A percentile compares a stretch with the other conserved stretches of the same genome.
These are phyloP conservation scores for Montipora efflorescens DNA, from an alignment of 64 coral and sea anemone genomes.

Conservation along the genomic window DNA sequence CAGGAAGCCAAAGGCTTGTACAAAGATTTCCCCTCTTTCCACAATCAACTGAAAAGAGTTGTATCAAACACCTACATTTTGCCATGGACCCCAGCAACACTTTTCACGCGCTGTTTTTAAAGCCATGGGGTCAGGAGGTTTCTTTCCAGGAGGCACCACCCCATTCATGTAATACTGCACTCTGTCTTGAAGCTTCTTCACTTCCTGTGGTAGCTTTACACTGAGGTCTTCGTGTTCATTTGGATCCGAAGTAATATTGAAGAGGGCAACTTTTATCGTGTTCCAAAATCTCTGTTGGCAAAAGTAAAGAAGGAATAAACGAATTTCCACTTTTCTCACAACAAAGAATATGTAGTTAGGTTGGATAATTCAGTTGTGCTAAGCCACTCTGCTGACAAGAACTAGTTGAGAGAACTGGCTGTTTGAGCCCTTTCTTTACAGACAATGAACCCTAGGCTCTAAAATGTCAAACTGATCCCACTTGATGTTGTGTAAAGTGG, in stretches of 20 bases:
- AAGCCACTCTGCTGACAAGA: too few relatives aligned
- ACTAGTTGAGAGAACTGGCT: too few relatives aligned
- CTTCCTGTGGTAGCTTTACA: not conserved
- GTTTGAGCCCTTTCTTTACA: too few relatives aligned
- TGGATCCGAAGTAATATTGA: slow-evolving; percentile 35
- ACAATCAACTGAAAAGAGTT: too few relatives aligned
- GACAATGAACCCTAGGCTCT: too few relatives aligned
- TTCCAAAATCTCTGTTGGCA: not conserved
- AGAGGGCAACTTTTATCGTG: slow-evolving; percentile 19
- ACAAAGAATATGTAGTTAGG: not conserved
- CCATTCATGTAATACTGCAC: slow-evolving; percentile 39
- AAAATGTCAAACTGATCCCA: not conserved
- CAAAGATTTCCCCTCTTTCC: too few relatives aligned
- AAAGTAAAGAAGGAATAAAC: not conserved
- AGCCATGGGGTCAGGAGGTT: slow-evolving; percentile 3
- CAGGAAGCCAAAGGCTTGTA: too few relatives aligned
- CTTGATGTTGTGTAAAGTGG: too few relatives aligned
- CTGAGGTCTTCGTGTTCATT: slow-evolving; percentile 10
- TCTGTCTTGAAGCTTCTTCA: not conserved
- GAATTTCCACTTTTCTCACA: not conserved
- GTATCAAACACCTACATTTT: too few relatives aligned
- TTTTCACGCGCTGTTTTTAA: not conserved
- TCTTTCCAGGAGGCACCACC: slow-evolving; percentile 5
- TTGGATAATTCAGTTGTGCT: too few relatives aligned
- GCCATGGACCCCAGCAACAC: slow-evolving; percentile 27